Base-by-base conservation (phyloP, 2,113 vertebrate species). In the Haemorhous mexicanus region DNA sequence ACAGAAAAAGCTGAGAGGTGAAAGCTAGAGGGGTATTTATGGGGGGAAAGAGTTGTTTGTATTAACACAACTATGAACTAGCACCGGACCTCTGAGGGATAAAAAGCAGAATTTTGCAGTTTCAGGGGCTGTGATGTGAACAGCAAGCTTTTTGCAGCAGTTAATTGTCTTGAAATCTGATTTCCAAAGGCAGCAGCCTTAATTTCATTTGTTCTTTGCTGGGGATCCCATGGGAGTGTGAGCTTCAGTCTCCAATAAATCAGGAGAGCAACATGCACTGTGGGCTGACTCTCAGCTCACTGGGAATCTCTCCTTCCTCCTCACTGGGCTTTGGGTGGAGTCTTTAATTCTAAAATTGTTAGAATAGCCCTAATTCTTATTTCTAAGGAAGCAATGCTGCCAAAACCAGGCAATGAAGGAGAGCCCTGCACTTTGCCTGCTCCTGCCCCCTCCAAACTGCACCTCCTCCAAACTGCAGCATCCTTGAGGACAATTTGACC, bases 121-220 rank as follows among this genome's bases (percentile, higher is more conserved):
- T 87, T 91, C 75, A 35, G 74, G 62, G 84, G 18, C 46, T 69
- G 66, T 72, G 90, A 82, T 66, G 75, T 70, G 56, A 91, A 72
- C 27, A 94, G 46, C 32, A 72, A 44, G 70, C 49, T 74, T 87
- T 61, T 58, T 82, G 32, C 62, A 43, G 44, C 33, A 58, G 63
- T 82, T 95, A 93, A 94, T 95, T 91, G 70, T 95, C 89, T 87
- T 79, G 77, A 91, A 93, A 84, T 89, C 81, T 46, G 87, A 87
- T 95, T 91, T 95, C 81, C 87, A 87, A 75, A 95, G 87, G 84
- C 79, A 92, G 69, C 89, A 94, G 66, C 66, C 81, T 76, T 93
- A 76, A 96, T 91, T 87, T 69, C 73, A 64, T 84, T 92, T 94
- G 93, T 91, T 93, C 80, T 93, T 91, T 87, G 44, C 58, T 84